Conservation (phyloP, 2,113 vertebrate genomes). For the Ageneiosus marmoratus region DNA sequence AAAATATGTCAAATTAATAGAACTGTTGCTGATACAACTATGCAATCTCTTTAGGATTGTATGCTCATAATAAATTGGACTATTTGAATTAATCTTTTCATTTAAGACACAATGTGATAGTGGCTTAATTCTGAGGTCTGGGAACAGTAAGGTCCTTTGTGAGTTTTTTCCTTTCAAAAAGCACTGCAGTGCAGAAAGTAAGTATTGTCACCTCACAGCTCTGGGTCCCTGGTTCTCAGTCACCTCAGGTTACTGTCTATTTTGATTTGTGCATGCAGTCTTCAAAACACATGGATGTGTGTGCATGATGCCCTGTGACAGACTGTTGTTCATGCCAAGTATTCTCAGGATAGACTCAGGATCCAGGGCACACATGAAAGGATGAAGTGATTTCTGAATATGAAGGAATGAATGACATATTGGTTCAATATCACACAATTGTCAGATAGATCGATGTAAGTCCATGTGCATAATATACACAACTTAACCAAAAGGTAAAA, state of each 20-base stretch:
- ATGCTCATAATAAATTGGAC: constrained; percentile 36
- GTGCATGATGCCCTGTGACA: background rate
- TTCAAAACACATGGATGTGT: background rate
- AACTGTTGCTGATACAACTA: constrained; percentile 11
- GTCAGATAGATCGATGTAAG: background rate
- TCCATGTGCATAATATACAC: background rate
- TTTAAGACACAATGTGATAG: background rate
- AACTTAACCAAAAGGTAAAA: background rate
- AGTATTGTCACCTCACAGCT: background rate
- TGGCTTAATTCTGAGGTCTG: background rate
- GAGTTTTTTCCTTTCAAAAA: background rate
- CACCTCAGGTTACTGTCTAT: background rate
- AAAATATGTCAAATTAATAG: constrained; percentile 33
- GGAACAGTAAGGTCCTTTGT: background rate
- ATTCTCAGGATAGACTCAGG: no score
- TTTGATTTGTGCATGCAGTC: background rate
- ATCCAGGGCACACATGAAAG: background rate
- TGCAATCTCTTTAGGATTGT: constrained; percentile 16
- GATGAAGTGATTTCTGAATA: background rate
- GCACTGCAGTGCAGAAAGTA: background rate
- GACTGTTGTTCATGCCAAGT: background rate
- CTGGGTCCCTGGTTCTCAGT: background rate
- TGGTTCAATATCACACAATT: background rate
- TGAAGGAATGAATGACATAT: background rate
- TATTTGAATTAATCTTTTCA: constrained; percentile 27